Percentiles rank a stretch among this genome's conserved stretches.
Conservation (phyloP, 2,888 invertebrate species). For the Acleris emargana region DNA sequence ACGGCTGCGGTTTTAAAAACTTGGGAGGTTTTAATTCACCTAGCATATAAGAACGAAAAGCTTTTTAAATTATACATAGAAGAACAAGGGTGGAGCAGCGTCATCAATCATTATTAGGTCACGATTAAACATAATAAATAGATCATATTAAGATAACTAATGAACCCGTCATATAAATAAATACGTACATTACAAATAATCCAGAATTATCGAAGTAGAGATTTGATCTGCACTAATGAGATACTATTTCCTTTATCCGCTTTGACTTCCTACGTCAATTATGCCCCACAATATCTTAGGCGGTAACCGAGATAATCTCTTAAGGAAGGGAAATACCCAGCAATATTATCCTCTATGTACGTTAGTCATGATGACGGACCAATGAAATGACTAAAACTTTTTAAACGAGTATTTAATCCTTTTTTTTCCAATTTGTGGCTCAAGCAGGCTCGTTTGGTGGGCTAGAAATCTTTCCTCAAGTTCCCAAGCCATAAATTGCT, state of each 20-base stretch:
- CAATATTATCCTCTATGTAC: slow-evolving; percentile 19
- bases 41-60: no score
- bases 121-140: no score
- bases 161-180: background rate
- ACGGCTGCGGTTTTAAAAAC: slow-evolving; percentile 48
- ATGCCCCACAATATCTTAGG: slow-evolving; percentile 17
- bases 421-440: slow-evolving; percentile 50
- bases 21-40: background rate
- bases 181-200: slow-evolving; percentile 7
- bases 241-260: slow-evolving; percentile 27
- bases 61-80: background rate
- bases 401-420: slow-evolving; percentile 43
- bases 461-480: slow-evolving; percentile 54
- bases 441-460: slow-evolving; percentile 51
- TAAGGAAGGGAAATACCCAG: background rate
- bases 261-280: slow-evolving; percentile 13
- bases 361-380: slow-evolving; percentile 12
- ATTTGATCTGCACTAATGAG: slow-evolving; percentile 25
- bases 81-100: background rate
- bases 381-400: slow-evolving; percentile 11
- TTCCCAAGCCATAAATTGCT: slow-evolving; percentile 65
- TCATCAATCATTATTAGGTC: no score
- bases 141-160: slow-evolving; percentile 3
- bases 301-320: slow-evolving; percentile 10
- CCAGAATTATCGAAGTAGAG: slow-evolving; percentile 15